Conservation (phyloP, 2,113 vertebrate species). For the Nothobranchius kuhntae region DNA sequence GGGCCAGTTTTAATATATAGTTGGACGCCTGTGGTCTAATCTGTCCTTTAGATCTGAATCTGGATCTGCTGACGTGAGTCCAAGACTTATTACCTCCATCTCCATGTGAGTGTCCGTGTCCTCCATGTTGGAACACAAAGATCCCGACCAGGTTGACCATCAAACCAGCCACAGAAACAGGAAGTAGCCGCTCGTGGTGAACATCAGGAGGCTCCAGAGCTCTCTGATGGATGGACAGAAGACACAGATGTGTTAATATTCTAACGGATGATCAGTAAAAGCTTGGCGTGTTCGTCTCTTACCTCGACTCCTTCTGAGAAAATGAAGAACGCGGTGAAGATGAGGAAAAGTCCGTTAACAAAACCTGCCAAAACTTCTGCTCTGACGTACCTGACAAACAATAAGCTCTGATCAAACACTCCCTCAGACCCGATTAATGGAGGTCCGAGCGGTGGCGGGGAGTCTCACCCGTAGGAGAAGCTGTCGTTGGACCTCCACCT, state of each 20-base stretch:
- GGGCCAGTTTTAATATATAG: no score
- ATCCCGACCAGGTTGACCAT: slow-evolving; percentile 96
- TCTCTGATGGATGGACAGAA: slow-evolving; percentile 76
- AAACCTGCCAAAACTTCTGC: slow-evolving; percentile 97
- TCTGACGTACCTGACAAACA: slow-evolving; percentile 86
- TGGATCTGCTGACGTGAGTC: no score
- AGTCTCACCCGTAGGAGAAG: slow-evolving; percentile 95
- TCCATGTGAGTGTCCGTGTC: slow-evolving; percentile 93
- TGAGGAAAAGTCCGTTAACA: slow-evolving; percentile 96
- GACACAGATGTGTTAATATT: neutral
- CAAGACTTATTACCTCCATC: slow-evolving; percentile 79
- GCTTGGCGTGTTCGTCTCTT: neutral
- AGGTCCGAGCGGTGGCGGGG: neutral
- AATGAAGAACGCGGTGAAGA: slow-evolving; percentile 99
- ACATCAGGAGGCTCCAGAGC: slow-evolving; percentile 95
- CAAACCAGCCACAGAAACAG: slow-evolving; percentile 92
- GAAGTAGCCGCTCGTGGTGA: slow-evolving; percentile 94
- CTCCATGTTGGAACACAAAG: slow-evolving; percentile 97
- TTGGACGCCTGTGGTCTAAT: no score
- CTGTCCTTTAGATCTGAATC: no score
- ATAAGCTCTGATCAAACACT: neutral
- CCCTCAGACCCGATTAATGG: neutral
- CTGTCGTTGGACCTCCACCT: slow-evolving; percentile 97
- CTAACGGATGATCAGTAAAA: no score
- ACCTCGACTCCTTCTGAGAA: slow-evolving; percentile 98